phyloP scores from a whole-genome alignment of 2,888 invertebrate species.

The Machimus atricapillus region DNA sequence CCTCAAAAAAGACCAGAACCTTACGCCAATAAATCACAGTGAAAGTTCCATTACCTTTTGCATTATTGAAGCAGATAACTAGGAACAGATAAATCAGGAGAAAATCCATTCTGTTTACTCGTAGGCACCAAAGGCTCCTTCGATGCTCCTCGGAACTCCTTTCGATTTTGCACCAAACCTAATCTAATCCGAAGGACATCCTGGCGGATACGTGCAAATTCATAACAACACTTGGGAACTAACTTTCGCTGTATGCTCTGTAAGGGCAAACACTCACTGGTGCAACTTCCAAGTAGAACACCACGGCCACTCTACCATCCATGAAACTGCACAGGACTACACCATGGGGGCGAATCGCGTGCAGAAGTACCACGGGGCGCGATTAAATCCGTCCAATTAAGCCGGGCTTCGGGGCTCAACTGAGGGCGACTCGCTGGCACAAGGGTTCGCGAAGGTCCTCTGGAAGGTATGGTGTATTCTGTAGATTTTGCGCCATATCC shows the following conservation, averaged over 20 bases:
- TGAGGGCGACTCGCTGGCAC: not conserved
- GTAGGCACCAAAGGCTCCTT: not conserved
- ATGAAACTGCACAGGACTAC: slow-evolving; percentile 15
- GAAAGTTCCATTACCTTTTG: slow-evolving; percentile 41
- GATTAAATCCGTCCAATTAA: slow-evolving; percentile 44
- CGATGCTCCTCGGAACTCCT: not conserved
- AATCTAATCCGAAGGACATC: slow-evolving; percentile 16
- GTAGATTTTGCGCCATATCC: slow-evolving; percentile 38
- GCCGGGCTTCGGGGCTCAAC: slow-evolving; percentile 45
- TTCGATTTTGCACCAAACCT: not conserved
- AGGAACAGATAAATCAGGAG: slow-evolving; percentile 30
- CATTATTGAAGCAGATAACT: slow-evolving; percentile 27
- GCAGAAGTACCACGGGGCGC: slow-evolving; percentile 8
- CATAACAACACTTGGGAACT: slow-evolving; percentile 15
- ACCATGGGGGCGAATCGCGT: not conserved
- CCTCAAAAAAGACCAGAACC: not conserved
- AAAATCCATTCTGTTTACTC: slow-evolving; percentile 44
- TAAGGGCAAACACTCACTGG: slow-evolving; percentile 34
- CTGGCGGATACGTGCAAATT: not conserved
- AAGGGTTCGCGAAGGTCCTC: not conserved
- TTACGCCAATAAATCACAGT: slow-evolving; percentile 15
- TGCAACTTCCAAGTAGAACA: slow-evolving; percentile 2
- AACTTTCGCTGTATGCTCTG: not conserved
- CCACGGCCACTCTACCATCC: slow-evolving; percentile 11
- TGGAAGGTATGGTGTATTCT: not conserved